Evolutionary conservation across 2,888 invertebrate genomes (phyloP), one percentile per base, ranked within the genome.

Genomic region (Esperia sulphurella): DNA sequence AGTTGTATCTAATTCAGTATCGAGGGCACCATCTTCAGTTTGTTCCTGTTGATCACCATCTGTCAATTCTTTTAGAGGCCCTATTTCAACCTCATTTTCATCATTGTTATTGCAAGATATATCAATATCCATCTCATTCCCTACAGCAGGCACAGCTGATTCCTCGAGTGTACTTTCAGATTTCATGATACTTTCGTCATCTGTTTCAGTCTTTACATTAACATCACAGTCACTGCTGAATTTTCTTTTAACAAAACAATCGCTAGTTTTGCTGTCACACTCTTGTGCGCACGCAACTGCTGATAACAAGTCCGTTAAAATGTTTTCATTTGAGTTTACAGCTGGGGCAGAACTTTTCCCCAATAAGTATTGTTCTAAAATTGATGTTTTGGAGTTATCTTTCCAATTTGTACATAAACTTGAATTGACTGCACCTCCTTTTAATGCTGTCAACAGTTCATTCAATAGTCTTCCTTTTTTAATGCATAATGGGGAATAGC

Each of bases 401-500:
- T 84, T 87, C 42, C 71, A 65, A 68, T 76, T 80, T n/a, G 73
- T 68, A 10, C 87, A 55, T 55, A 89, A 73, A 52, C 64, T 72
- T 2, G 91, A 83, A 56, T 90, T 90, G 39, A 88, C 63, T 21
- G 68, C 71, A 49, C 93, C 94, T 3, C 93, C 93, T 93, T 71
- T 94, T 81, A 68, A 93, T 67, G 60, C 93, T 65, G 49, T 90
- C 62, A 60, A 93, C 43, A 96, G 77, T 64, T 95, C 94, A 58
- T 92, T 92, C 43, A 95, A 91, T 4, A 96, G 86, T 59, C 92
- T 91, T 5, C 92, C 92, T 70, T 95, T 94, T 69, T 94, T 93
- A 46, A 95, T 86, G 71, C 97, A 97, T 42, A 95, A 77, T 0
- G 96, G 95, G 0, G 97, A 97, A 72, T 95, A 97, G 65, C 97